Base-by-base conservation (phyloP, 2,797 vertebrate species). In the Leptatherina wallacei region DNA sequence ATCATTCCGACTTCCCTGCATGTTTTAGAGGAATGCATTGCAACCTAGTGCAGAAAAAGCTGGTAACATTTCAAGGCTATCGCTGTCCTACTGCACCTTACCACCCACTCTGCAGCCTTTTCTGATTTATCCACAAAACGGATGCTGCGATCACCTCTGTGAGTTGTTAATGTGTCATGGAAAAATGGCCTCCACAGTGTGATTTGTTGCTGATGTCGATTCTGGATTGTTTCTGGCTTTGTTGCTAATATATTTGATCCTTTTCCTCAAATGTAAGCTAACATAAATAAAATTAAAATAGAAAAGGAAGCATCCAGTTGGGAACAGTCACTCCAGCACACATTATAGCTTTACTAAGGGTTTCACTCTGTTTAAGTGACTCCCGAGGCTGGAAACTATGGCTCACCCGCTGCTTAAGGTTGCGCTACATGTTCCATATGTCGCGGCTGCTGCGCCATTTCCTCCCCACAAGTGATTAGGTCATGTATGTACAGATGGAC, bases 361-460 rank as follows among this genome's bases (percentile, higher is more conserved):
- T 67, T 87, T 77, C 67, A 81, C 71, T 77, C 63, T 78, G 58
- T 67, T 75, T 40, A 79, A 51, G 63, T 70, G 71, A 72, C 83
- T 84, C 60, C 59, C 1, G 2, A 49, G 63, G 72, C 75, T 89
- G 90, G 88, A 91, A 92, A 91, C 78, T 89, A 73, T 82, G 78
- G 82, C 85, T 92, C 81, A 81, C 33, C 35, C 61, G 11, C 74
- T 58, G 55, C 72, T 65, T 36, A 38, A 77, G 65, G 59, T 69
- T 12, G 55, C 2, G 61, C 73, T 71, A 75, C 77, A 51, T 57
- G 47, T 82, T 71, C 83, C 85, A 81, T 82, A 81, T 83, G 84
- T 84, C 77, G 47, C n/a, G 51, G 55, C 63, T 7, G 61, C 75
- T 65, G 70, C 72, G 58, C 68, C 68, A 18, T 60, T 83, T 82